phyloP scores from a whole-genome alignment of 1,140 invertebrate genomes.

The Pachypeltis micranthus region DNA sequence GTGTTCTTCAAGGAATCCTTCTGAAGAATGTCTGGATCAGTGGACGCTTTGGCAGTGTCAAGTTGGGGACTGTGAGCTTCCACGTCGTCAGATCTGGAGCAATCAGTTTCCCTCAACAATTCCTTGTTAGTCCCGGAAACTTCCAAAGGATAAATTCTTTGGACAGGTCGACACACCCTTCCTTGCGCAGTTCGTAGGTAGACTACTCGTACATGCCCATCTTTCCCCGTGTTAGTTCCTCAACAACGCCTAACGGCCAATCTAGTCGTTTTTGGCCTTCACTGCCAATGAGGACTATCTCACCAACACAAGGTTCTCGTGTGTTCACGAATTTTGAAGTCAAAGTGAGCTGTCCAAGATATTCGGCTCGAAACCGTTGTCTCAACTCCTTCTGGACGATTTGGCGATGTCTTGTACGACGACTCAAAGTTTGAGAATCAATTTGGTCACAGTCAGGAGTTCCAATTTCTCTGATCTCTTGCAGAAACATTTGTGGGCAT shows the following conservation, averaged over 20 bases:
- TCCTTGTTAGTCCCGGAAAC: no score
- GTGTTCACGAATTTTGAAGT: neutral
- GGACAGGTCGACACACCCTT: slow-evolving; percentile 12
- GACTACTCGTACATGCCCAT: slow-evolving; percentile 26
- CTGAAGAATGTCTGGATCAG: no score
- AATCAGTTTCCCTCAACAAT: no score
- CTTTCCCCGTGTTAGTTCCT: slow-evolving; percentile 25
- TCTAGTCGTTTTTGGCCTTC: slow-evolving; percentile 26
- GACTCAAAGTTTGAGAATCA: neutral
- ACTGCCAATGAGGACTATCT: slow-evolving; percentile 26
- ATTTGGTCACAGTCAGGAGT: slow-evolving; percentile 22
- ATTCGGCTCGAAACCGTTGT: slow-evolving; percentile 12
- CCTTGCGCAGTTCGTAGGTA: slow-evolving; percentile 24
- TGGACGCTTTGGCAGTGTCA: no score
- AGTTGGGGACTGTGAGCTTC: no score
- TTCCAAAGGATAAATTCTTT: slow-evolving; percentile 12
- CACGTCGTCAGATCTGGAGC: no score
- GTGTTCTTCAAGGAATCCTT: no score
- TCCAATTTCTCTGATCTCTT: slow-evolving; percentile 24
- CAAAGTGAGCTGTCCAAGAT: slow-evolving; percentile 15
- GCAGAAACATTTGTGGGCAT: slow-evolving; percentile 27
- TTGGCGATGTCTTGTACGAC: slow-evolving; percentile 1
- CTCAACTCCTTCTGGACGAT: slow-evolving; percentile 3
- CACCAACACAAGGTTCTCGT: neutral
- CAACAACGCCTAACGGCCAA: slow-evolving; percentile 29